Evolutionary conservation across 2,113 vertebrate species (phyloP).

Genomic region (Oryzias melastigma): DNA sequence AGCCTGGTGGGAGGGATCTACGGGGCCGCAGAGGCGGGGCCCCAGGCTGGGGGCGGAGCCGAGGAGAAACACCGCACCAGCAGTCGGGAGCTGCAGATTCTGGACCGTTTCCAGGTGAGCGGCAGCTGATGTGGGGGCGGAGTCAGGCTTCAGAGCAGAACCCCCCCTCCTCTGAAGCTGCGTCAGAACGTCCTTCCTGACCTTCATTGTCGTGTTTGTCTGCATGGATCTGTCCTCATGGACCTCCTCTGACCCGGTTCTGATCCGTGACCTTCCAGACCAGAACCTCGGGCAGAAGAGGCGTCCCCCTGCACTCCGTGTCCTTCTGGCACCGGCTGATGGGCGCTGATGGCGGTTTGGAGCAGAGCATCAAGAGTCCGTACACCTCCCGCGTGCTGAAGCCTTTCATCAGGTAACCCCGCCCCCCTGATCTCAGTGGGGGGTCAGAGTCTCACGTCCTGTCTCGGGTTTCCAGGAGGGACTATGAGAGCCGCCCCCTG

Average conservation of each 20-base stretch:
- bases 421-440: too few relatives aligned
- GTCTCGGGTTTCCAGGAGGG: conserved; percentile 77
- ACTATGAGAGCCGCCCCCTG: conserved; percentile 89
- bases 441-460: neutral
- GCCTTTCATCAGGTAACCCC: conserved; percentile 88
- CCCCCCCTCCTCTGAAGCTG: too few relatives aligned
- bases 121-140: too few relatives aligned
- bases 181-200: too few relatives aligned
- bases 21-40: conserved; percentile 76
- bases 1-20: conserved; percentile 90
- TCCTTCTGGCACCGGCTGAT: conserved; percentile 91
- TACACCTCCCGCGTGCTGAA: conserved; percentile 93
- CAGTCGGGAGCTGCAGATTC: conserved; percentile 88
- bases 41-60: conserved; percentile 49
- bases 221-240: too few relatives aligned
- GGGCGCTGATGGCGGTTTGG: conserved; percentile 83
- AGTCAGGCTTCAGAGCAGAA: too few relatives aligned
- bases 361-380: conserved; percentile 90
- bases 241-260: neutral
- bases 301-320: conserved; percentile 74
- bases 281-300: conserved; percentile 74
- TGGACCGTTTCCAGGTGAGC: conserved; percentile 95
- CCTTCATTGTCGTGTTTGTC: too few relatives aligned
- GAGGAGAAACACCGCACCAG: conserved; percentile 80
- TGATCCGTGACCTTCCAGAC: conserved; percentile 68